Evolutionary conservation across 1,140 invertebrate species (phyloP).

Genomic region (Anastrepha ludens): DNA sequence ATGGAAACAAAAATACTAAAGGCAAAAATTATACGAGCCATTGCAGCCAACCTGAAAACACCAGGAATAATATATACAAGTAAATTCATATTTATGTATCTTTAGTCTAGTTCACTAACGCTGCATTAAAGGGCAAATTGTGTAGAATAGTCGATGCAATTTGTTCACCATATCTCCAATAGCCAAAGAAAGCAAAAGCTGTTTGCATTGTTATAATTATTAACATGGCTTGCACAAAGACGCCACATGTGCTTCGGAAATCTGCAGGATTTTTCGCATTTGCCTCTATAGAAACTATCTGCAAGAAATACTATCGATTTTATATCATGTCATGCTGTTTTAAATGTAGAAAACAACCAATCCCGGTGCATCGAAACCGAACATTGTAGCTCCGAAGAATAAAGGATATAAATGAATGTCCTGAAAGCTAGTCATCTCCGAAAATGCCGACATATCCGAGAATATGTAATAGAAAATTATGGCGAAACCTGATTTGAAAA

Average conservation of each 20-base stretch:
- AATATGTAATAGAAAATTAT: conserved; percentile 81
- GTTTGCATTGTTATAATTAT: conserved; percentile 84
- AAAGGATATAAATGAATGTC: conserved; percentile 78
- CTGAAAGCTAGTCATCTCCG: conserved; percentile 76
- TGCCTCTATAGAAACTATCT: conserved; percentile 91
- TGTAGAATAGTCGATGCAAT: conserved; percentile 83
- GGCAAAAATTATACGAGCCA: conserved; percentile 76
- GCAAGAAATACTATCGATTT: not conserved
- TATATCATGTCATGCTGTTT: too few species aligned
- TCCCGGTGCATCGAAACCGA: conserved; percentile 90
- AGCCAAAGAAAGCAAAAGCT: conserved; percentile 87
- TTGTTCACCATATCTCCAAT: conserved; percentile 83
- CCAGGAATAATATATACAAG: not conserved
- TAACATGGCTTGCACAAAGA: conserved; percentile 86
- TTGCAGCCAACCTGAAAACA: not conserved
- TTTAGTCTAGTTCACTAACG: conserved; percentile 69
- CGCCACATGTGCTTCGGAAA: conserved; percentile 83
- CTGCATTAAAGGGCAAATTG: conserved; percentile 79
- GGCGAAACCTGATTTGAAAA: conserved; percentile 73
- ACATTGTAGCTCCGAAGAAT: conserved; percentile 89
- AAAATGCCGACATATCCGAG: conserved; percentile 76
- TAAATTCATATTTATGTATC: not conserved
- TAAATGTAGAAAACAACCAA: conserved; percentile 77
- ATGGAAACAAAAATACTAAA: conserved; percentile 81
- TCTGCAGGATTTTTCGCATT: conserved; percentile 87